phyloP scores from a whole-genome alignment of 2,888 invertebrate genomes.

The Catotricha subobsoleta region DNA sequence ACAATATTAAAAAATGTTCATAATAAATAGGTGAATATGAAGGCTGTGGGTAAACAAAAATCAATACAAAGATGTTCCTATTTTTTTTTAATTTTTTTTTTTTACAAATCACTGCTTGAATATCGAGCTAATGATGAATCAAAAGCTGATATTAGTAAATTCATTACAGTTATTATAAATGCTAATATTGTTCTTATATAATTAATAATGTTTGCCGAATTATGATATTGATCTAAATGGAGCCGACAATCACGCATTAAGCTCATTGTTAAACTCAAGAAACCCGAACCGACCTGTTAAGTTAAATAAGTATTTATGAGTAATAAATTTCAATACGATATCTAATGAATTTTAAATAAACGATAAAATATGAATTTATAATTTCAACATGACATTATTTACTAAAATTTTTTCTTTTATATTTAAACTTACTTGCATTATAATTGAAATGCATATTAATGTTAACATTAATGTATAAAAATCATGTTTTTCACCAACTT shows the following conservation, averaged over 20 bases:
- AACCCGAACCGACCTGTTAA: slow-evolving; percentile 51
- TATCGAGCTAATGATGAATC: slow-evolving; percentile 39
- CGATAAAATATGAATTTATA: background rate
- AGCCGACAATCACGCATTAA: slow-evolving; percentile 59
- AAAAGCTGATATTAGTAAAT: slow-evolving; percentile 59
- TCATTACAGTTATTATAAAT: slow-evolving; percentile 54
- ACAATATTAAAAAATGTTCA: no score
- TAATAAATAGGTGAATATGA: no score
- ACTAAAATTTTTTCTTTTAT: no score
- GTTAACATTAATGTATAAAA: slow-evolving; percentile 67
- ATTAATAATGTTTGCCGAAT: slow-evolving; percentile 51
- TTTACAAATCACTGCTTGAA: slow-evolving; percentile 1
- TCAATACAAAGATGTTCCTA: no score
- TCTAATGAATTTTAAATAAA: background rate
- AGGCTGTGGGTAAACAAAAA: no score
- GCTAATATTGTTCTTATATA: slow-evolving; percentile 50
- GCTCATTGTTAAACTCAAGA: slow-evolving; percentile 54
- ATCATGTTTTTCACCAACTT: slow-evolving; percentile 68
- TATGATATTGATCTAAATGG: slow-evolving; percentile 48
- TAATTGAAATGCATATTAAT: slow-evolving; percentile 63
- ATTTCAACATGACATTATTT: no score
- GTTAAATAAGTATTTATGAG: slow-evolving; percentile 1
- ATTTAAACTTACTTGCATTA: slow-evolving; percentile 75
- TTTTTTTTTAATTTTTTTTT: background rate
- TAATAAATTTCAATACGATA: background rate